phyloP scores from a whole-genome alignment of 2,113 vertebrate genomes.

The Gasterosteus nipponicus region DNA sequence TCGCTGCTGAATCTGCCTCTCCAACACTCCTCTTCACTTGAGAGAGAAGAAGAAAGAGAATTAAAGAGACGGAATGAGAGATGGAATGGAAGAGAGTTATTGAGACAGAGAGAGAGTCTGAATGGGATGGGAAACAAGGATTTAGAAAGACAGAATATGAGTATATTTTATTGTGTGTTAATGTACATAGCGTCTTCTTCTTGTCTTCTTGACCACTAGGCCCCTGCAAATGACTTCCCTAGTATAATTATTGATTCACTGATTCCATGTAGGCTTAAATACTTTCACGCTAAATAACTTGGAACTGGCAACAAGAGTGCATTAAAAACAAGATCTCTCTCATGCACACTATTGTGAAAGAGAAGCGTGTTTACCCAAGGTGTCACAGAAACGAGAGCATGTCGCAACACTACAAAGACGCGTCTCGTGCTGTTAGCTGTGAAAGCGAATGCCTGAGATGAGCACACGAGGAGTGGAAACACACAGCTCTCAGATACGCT shows the following conservation, averaged over 20 bases:
- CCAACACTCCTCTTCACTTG: constrained; percentile 13
- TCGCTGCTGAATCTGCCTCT: constrained; percentile 35
- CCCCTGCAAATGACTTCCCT: neutral
- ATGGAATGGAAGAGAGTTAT: neutral
- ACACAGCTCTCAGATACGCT: neutral
- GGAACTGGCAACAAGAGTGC: neutral
- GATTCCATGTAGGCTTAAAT: neutral
- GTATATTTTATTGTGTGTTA: neutral
- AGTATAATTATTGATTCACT: neutral
- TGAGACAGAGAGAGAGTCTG: neutral
- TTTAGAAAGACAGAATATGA: neutral
- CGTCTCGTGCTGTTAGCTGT: neutral
- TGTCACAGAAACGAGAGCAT: neutral
- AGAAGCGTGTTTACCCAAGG: neutral
- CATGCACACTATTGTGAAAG: neutral
- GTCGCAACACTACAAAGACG: neutral
- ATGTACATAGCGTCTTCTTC: neutral
- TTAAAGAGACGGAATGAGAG: neutral
- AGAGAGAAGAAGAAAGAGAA: constrained; percentile 9
- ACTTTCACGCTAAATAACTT: neutral
- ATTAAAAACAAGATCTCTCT: neutral
- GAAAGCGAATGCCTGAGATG: neutral
- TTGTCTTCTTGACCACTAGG: neutral
- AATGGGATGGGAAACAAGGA: neutral
- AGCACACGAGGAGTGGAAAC: neutral